A percentile compares a stretch with the other conserved stretches of the same genome.
phyloP scores from a whole-genome alignment of 2,888 invertebrate genomes.

The Drosophila niveifrons region DNA sequence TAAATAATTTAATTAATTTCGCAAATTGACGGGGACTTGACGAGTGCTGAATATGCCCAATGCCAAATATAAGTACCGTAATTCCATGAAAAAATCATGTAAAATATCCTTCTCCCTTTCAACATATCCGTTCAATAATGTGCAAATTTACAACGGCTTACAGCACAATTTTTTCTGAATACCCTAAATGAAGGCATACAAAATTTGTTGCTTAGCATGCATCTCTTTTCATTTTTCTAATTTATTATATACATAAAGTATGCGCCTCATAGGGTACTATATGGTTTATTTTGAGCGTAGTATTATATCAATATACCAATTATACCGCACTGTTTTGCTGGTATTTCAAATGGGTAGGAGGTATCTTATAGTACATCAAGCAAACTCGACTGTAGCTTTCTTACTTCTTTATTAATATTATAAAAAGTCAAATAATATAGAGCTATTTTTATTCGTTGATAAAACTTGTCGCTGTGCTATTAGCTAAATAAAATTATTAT shows the following conservation, averaged over 20 bases:
- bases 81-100: constrained; percentile 42
- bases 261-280: neutral
- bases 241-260: neutral
- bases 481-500: neutral
- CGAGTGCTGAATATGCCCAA: constrained; percentile 35
- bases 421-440: no score
- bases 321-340: no score
- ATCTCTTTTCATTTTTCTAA: neutral
- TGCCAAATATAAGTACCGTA: constrained; percentile 41
- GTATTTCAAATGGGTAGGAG: no score
- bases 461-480: neutral
- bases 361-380: no score
- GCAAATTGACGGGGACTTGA: constrained; percentile 66
- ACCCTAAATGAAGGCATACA: neutral
- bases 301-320: no score
- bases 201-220: neutral
- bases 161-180: neutral
- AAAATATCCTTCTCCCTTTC: constrained; percentile 16
- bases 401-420: no score
- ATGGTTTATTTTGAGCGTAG: no score
- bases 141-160: constrained; percentile 14
- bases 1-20: constrained; percentile 78
- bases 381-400: no score
- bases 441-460: neutral
- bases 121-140: constrained; percentile 34